A percentile compares a stretch with the other conserved stretches of the same genome.
phyloP scores from a whole-genome alignment of 2,888 invertebrate genomes.

The Malacosoma neustria region DNA sequence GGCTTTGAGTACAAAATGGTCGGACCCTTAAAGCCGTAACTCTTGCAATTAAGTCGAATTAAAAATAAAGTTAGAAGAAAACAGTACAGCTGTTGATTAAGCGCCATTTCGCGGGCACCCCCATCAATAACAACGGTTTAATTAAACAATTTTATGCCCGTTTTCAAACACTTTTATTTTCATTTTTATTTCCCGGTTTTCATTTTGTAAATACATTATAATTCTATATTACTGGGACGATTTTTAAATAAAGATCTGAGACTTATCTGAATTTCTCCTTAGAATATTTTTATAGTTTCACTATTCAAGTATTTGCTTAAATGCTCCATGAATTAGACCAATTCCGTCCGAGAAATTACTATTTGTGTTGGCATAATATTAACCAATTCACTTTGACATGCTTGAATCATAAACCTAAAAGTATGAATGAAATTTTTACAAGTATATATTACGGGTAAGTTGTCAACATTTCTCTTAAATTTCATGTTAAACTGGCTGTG shows the following conservation, averaged over 20 bases:
- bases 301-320: no score
- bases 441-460: no score
- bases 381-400: no score
- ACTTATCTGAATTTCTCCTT: no score
- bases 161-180: slow-evolving; percentile 58
- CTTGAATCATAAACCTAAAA: no score
- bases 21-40: slow-evolving; percentile 52
- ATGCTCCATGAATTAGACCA: no score
- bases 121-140: slow-evolving; percentile 72
- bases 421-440: no score
- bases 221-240: slow-evolving; percentile 48
- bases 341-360: no score
- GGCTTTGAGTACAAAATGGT: slow-evolving; percentile 46
- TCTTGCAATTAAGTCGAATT: slow-evolving; percentile 67
- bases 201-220: slow-evolving; percentile 14
- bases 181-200: slow-evolving; percentile 39
- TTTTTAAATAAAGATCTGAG: slow-evolving; percentile 12
- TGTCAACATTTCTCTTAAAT: no score
- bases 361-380: no score
- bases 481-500: no score
- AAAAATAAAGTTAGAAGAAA: slow-evolving; percentile 63
- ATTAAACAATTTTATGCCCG: slow-evolving; percentile 70
- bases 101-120: slow-evolving; percentile 65
- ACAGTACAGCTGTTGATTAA: slow-evolving; percentile 59
- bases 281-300: no score